Percentiles rank a stretch among this genome's conserved stretches.
phyloP scores from a whole-genome alignment of 1,140 invertebrate species.

The Contarinia nasturtii region DNA sequence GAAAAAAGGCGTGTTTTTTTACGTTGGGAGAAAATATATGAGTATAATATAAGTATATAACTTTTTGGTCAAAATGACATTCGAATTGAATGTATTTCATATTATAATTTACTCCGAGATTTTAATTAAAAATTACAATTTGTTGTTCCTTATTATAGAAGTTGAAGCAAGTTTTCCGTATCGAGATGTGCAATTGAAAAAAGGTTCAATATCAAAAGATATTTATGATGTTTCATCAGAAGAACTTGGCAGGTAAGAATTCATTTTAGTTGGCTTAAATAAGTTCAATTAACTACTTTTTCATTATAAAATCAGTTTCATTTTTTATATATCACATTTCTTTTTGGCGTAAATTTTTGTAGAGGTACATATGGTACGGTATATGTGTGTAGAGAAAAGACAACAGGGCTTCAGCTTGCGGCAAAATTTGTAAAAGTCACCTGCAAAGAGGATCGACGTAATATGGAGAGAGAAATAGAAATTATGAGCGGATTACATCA shows the following conservation, averaged over 20 bases:
- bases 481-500: slow-evolving; percentile 82
- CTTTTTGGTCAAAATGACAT: too few species aligned
- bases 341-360: slow-evolving; percentile 19
- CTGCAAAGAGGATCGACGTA: slow-evolving; percentile 59
- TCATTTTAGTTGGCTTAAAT: not conserved
- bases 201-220: slow-evolving; percentile 49
- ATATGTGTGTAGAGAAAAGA: slow-evolving; percentile 67
- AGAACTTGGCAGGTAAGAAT: slow-evolving; percentile 45
- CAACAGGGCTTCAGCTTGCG: slow-evolving; percentile 54
- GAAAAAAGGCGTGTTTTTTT: too few species aligned
- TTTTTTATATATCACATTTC: not conserved
- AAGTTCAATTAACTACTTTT: not conserved
- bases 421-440: slow-evolving; percentile 74
- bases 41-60: too few species aligned
- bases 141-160: slow-evolving; percentile 36
- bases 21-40: too few species aligned
- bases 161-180: slow-evolving; percentile 62
- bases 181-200: slow-evolving; percentile 50
- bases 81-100: too few species aligned
- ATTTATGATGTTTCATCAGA: slow-evolving; percentile 53
- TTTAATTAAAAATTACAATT: not conserved
- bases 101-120: too few species aligned
- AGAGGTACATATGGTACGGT: slow-evolving; percentile 95
- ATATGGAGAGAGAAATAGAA: slow-evolving; percentile 81
- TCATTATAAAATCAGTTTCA: not conserved